Percentiles rank a stretch among this genome's conserved stretches.
Evolutionary conservation across 2,113 vertebrate genomes (phyloP).

Genomic region (Osmerus eperlanus): DNA sequence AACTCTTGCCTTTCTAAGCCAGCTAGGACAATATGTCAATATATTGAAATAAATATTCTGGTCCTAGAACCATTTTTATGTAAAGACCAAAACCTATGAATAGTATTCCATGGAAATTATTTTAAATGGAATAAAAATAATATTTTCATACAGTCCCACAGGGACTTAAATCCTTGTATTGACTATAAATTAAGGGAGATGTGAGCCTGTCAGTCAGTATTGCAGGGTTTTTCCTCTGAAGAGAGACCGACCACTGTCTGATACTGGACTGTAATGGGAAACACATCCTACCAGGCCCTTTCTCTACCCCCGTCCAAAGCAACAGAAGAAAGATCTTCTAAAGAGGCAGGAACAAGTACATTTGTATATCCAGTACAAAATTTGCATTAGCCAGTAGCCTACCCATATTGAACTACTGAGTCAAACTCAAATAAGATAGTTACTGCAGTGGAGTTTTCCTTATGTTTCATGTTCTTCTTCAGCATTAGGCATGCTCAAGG

Average conservation of each 20-base stretch:
- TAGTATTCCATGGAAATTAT: background rate
- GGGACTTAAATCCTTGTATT: slow-evolving; percentile 3
- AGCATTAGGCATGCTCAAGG: slow-evolving; percentile 32
- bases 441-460: slow-evolving; percentile 3
- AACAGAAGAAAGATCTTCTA: slow-evolving; percentile 9
- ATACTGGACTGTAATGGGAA: slow-evolving; percentile 7
- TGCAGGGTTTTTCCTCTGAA: slow-evolving; percentile 34
- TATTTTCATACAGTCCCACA: slow-evolving; percentile 27
- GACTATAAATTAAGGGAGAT: slow-evolving; percentile 21
- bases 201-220: slow-evolving; percentile 14
- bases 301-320: slow-evolving; percentile 13
- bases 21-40: background rate
- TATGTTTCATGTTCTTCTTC: slow-evolving; percentile 26
- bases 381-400: slow-evolving; percentile 20
- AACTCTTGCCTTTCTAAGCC: slow-evolving; percentile 2
- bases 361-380: slow-evolving; percentile 9
- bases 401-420: background rate
- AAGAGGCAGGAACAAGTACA: slow-evolving; percentile 12
- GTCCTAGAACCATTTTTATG: no score
- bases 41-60: no score
- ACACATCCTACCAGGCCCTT: slow-evolving; percentile 20
- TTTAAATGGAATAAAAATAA: background rate
- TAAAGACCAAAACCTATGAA: background rate
- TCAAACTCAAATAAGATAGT: slow-evolving; percentile 11
- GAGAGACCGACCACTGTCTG: slow-evolving; percentile 10